Evolutionary conservation across 2,113 vertebrate species (phyloP).

Genomic region (Martes martes): DNA sequence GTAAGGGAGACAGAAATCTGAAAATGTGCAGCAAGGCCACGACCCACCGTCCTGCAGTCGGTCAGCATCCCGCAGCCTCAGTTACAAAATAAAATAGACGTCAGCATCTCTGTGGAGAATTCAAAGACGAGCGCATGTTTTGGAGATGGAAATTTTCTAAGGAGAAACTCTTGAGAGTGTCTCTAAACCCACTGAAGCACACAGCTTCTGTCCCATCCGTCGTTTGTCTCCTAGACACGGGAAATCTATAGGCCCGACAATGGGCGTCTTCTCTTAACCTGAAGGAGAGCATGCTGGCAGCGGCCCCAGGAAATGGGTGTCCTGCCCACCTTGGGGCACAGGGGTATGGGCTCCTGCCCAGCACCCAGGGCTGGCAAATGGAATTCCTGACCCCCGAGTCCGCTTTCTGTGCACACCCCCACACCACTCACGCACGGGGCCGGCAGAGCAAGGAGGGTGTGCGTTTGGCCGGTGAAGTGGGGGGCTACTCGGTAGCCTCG

Average conservation of each 20-base stretch:
- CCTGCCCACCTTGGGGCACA: no score
- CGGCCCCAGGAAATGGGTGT: accelerated
- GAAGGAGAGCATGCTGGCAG: background rate
- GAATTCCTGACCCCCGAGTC: background rate
- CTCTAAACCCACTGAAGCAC: background rate
- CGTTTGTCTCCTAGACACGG: no score
- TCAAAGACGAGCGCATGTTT: background rate
- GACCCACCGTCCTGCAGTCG: accelerated
- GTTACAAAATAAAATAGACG: accelerated
- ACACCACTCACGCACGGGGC: accelerated
- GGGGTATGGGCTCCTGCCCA: accelerated
- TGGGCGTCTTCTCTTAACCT: background rate
- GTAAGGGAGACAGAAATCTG: background rate
- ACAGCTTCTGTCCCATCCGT: accelerated
- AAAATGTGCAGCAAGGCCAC: background rate
- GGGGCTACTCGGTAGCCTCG: accelerated
- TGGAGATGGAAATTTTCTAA: accelerated
- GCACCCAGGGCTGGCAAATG: background rate
- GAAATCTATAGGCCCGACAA: background rate
- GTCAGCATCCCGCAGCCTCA: accelerated
- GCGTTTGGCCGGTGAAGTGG: accelerated
- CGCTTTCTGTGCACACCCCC: accelerated
- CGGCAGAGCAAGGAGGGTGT: accelerated
- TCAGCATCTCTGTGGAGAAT: accelerated
- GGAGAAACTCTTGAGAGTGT: background rate